These are phyloP conservation scores for Elanus axillaris DNA, from an alignment of 2,113 vertebrate genomes.

Conservation along the genomic window DNA sequence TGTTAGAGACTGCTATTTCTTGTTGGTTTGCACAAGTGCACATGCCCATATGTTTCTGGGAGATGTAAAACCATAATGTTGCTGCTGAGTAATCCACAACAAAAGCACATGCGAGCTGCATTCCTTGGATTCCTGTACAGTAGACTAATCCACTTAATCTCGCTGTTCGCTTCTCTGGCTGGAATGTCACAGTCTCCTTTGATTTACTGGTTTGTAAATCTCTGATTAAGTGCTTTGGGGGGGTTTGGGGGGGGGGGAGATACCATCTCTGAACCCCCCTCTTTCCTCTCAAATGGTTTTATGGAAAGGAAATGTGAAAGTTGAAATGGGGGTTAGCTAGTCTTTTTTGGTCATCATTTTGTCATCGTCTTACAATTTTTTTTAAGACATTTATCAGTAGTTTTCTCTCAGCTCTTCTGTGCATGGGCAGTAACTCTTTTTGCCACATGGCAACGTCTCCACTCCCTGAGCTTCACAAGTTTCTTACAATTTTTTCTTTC, in stretches of 20 bases:
- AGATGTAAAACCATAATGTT: constrained; percentile 62
- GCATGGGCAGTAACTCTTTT: not conserved
- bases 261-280: not conserved
- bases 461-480: not conserved
- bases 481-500: not conserved
- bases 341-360: not conserved
- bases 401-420: not conserved
- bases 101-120: constrained; percentile 67
- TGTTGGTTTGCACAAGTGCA: constrained; percentile 50
- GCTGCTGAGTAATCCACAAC: constrained; percentile 75
- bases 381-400: not conserved
- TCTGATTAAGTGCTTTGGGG: constrained; percentile 52
- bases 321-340: constrained; percentile 32
- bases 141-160: constrained; percentile 79
- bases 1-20: constrained; percentile 20
- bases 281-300: constrained; percentile 32
- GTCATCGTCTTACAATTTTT: not conserved
- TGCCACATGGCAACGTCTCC: not conserved
- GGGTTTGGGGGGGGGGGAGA: not conserved
- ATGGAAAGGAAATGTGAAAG: constrained; percentile 11
- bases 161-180: constrained; percentile 58
- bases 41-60: constrained; percentile 67
- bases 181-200: constrained; percentile 75
- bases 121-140: constrained; percentile 77
- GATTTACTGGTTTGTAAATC: constrained; percentile 74